phyloP scores from a whole-genome alignment of 2,797 vertebrate species.

The Australoheros facetus region DNA sequence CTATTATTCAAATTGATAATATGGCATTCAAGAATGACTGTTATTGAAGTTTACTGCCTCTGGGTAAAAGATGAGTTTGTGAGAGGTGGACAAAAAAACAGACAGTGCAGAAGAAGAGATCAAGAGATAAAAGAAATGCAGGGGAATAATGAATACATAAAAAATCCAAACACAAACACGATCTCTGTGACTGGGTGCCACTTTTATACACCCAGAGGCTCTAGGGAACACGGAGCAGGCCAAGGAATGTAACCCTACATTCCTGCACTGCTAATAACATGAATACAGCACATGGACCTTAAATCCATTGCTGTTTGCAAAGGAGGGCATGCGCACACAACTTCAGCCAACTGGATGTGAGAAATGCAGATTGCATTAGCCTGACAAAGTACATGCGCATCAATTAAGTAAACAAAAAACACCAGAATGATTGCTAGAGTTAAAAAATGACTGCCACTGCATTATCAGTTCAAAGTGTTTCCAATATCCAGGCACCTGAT shows the following conservation, averaged over 20 bases:
- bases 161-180: slow-evolving; percentile 34
- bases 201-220: slow-evolving; percentile 10
- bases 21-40: slow-evolving; percentile 23
- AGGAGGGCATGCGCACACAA: background rate
- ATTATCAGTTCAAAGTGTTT: slow-evolving; percentile 59
- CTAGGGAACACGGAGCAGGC: background rate
- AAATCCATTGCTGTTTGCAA: background rate
- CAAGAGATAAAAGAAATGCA: background rate
- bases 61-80: slow-evolving; percentile 12
- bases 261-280: slow-evolving; percentile 12
- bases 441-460: slow-evolving; percentile 2
- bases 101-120: background rate
- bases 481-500: slow-evolving; percentile 51
- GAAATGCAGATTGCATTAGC: slow-evolving; percentile 33
- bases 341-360: slow-evolving; percentile 23
- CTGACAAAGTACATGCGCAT: slow-evolving; percentile 9
- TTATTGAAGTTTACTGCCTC: slow-evolving; percentile 13
- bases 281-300: slow-evolving; percentile 14
- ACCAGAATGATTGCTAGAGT: background rate
- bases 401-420: slow-evolving; percentile 35
- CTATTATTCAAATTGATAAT: slow-evolving; percentile 32
- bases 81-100: background rate
- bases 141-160: slow-evolving; percentile 1
- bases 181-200: slow-evolving; percentile 14
- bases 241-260: background rate